Evolutionary conservation across 1,140 invertebrate genomes (phyloP).

Genomic region (Idris sp.): DNA sequence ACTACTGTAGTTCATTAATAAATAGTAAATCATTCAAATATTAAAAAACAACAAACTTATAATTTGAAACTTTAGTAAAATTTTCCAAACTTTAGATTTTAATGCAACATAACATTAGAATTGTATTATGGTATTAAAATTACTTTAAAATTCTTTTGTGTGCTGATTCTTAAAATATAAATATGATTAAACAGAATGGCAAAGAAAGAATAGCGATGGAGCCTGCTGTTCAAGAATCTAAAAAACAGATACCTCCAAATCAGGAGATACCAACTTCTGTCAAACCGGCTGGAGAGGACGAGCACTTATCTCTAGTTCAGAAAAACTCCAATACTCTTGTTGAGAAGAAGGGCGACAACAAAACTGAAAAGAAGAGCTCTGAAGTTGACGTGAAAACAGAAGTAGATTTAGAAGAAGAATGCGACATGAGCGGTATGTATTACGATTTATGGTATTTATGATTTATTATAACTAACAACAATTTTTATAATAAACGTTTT

Average conservation of each 20-base stretch:
- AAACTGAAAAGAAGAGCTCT: conserved; percentile 65
- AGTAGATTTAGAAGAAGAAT: conserved; percentile 67
- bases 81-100: too few species aligned
- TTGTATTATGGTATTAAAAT: too few species aligned
- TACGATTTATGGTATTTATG: conserved; percentile 4
- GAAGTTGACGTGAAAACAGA: conserved; percentile 65
- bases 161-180: too few species aligned
- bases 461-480: conserved; percentile 5
- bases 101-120: too few species aligned
- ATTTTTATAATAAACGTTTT: too few species aligned
- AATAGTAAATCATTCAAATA: too few species aligned
- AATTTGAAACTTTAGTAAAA: too few species aligned
- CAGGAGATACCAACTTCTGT: conserved; percentile 35
- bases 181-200: conserved; percentile 27
- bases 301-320: conserved; percentile 55
- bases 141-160: too few species aligned
- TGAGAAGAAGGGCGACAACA: conserved; percentile 65
- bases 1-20: too few species aligned
- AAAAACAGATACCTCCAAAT: conserved; percentile 49
- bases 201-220: conserved; percentile 43
- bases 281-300: conserved; percentile 66
- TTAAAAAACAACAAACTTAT: too few species aligned
- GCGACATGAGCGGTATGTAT: conserved; percentile 75
- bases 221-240: conserved; percentile 40
- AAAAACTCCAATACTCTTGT: conserved; percentile 46